Evolutionary conservation across 2,888 invertebrate genomes (phyloP).

Genomic region (Aleiodes testaceus): DNA sequence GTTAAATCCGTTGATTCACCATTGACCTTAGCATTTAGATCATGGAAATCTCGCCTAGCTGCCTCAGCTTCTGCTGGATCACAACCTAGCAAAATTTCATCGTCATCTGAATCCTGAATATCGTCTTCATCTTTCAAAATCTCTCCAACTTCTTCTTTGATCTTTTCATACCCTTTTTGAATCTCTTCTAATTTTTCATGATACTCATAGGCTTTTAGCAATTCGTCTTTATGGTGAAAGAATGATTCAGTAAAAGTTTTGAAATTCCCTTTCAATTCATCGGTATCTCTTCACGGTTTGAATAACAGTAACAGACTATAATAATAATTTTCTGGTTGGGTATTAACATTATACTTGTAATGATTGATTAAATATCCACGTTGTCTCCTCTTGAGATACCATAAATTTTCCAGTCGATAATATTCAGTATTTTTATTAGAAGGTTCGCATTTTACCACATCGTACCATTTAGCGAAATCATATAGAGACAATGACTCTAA

Average conservation of each 20-base stretch:
- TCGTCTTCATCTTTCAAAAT: background rate
- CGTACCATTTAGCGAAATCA: conserved; percentile 55
- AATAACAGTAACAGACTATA: conserved; percentile 55
- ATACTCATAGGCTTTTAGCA: conserved; percentile 16
- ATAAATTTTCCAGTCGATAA: conserved; percentile 41
- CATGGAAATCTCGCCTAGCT: conserved; percentile 27
- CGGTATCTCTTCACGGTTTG: conserved; percentile 54
- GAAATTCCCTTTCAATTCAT: conserved; percentile 51
- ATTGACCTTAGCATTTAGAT: conserved; percentile 43
- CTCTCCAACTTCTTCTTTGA: conserved; percentile 2
- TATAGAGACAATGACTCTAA: conserved; percentile 53
- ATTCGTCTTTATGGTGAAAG: background rate
- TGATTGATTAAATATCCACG: conserved; percentile 40
- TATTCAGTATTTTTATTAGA: conserved; percentile 37
- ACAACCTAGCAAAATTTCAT: background rate
- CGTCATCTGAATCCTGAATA: background rate
- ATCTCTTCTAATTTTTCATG: conserved; percentile 27
- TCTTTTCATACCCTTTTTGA: conserved; percentile 13
- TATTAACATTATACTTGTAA: conserved; percentile 50
- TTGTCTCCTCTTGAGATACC: conserved; percentile 53
- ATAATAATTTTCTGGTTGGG: conserved; percentile 58
- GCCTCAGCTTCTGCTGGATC: conserved; percentile 1
- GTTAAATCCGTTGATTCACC: conserved; percentile 28
- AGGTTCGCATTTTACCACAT: conserved; percentile 44
- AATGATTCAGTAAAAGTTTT: conserved; percentile 55